phyloP scores from a whole-genome alignment of 2,113 vertebrate genomes.

The Zootoca vivipara region DNA sequence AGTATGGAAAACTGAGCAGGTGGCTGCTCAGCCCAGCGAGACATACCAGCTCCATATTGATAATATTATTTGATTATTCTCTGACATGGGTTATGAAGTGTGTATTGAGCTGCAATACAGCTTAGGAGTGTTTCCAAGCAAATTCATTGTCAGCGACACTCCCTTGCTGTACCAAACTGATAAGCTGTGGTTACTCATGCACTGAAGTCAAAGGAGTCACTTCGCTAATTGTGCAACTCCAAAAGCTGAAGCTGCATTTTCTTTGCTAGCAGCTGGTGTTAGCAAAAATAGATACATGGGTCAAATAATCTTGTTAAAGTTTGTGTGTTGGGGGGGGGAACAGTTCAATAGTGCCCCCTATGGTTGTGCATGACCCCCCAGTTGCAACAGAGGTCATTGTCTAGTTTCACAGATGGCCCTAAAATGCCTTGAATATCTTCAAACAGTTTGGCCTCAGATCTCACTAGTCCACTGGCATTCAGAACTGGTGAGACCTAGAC shows the following conservation, averaged over 20 bases:
- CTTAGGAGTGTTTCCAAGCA: neutral
- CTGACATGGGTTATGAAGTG: neutral
- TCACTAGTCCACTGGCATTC: too few species aligned
- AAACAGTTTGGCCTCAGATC: too few species aligned
- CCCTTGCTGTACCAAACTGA: neutral
- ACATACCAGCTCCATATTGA: neutral
- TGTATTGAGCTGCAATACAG: neutral
- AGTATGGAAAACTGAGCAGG: neutral
- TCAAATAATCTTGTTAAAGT: constrained; percentile 22
- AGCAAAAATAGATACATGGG: constrained; percentile 9
- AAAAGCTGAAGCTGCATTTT: constrained; percentile 19
- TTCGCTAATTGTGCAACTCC: neutral
- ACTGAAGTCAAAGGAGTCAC: constrained; percentile 41
- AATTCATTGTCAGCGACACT: neutral
- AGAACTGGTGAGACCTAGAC: too few species aligned
- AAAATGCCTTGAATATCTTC: too few species aligned
- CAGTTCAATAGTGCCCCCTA: too few species aligned
- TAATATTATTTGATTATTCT: neutral
- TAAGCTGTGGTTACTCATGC: constrained; percentile 7
- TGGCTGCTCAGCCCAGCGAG: neutral
- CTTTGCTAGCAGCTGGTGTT: neutral
- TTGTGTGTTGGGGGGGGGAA: neutral
- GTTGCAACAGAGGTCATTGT: too few species aligned
- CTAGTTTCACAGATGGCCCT: too few species aligned
- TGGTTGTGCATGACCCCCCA: too few species aligned